Base-by-base conservation (phyloP, 2,797 vertebrate species). In the Trichosurus vulpecula region DNA sequence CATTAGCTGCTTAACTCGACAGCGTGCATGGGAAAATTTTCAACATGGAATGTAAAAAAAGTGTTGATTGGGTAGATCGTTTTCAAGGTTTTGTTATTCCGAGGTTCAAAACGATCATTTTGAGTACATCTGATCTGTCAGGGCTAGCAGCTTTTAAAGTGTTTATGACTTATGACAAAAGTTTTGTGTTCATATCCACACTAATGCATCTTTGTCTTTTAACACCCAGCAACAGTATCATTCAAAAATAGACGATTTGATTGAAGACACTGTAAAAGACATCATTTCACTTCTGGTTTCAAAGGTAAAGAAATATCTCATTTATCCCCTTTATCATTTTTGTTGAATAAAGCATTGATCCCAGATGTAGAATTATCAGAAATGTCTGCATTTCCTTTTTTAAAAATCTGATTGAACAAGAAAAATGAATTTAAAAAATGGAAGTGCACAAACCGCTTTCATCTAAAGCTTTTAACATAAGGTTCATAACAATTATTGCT, bases 1-100 rank as follows among this genome's bases (percentile, higher is more conserved):
- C 98, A 99, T 99, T 99, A 99, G 99, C 99, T 99, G 99, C 99
- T 99, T 99, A 99, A 99, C 99, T 99, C 99, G 99, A 98, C 98
- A 98, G 98, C 97, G 97, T 98, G 98, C 99, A 99, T 99, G 98
- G 99, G 98, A 99, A 99, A 99, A 99, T 99, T 99, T 99, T 98
- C 98, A 98, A 96, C 97, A 98, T 97, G 98, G 97, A 98, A 97
- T 98, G 98, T 98, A 98, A 98, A 98, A 56, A 95, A 98, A 98
- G 98, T 98, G 97, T 98, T 98, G 98, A 98, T 98, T 98, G 98
- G 98, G 96, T 98, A 95, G 98, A 99, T 99, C 98, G 0, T 98
- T 99, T 99, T 98, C 98, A 99, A 98, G 98, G 96, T 98, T 98
- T 99, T 99, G 96, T 98, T 98, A 97, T 98, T 98, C 98, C 97